Evolutionary conservation across 2,888 invertebrate species (phyloP).

Genomic region (Lepidocyrtoides sp.): DNA sequence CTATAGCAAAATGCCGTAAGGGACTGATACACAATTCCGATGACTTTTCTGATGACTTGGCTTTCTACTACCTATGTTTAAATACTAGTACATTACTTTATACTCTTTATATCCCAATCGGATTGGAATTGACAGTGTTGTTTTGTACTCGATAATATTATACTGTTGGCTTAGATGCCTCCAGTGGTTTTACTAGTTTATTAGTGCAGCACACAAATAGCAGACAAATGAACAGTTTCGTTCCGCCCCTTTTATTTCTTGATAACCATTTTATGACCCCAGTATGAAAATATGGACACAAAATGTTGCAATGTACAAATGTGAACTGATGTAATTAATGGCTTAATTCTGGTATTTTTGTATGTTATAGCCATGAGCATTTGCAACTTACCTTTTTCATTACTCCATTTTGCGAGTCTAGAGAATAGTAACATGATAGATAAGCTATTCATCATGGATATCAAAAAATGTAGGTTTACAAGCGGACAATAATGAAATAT

Average conservation of each 20-base stretch:
- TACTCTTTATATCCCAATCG: too few species aligned
- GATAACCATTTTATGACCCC: neutral
- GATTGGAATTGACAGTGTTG: neutral
- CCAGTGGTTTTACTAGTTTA: neutral
- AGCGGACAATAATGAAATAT: too few species aligned
- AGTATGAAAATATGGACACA: neutral
- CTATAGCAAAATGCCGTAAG: constrained; percentile 19
- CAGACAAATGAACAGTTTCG: neutral
- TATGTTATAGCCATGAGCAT: too few species aligned
- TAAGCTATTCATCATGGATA: too few species aligned
- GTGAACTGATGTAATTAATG: too few species aligned
- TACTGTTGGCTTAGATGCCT: neutral
- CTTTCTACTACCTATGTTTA: neutral
- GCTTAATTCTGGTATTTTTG: too few species aligned
- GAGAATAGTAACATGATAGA: too few species aligned
- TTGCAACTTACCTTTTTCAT: too few species aligned
- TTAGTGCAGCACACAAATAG: neutral
- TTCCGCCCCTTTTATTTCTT: neutral
- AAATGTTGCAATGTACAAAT: neutral
- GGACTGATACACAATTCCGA: neutral
- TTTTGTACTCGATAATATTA: neutral
- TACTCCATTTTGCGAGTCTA: too few species aligned
- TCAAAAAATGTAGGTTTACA: too few species aligned
- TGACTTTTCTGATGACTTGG: neutral
- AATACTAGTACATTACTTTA: neutral